Base-by-base conservation (phyloP, 2,113 vertebrate species). In the Perccottus glenii region DNA sequence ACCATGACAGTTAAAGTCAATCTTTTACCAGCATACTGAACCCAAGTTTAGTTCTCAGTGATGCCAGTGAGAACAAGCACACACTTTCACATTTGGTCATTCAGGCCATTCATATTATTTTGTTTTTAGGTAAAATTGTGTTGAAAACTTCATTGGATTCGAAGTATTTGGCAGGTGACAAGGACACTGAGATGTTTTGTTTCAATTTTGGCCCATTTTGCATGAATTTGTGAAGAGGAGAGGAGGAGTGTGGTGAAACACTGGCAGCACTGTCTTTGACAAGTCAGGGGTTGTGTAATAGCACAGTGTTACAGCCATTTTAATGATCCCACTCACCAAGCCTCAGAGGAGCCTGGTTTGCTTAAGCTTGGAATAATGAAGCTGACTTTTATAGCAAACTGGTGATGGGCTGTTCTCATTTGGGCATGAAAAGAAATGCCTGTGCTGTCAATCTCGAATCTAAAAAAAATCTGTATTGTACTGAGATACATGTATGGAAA, bases 341-440 rank as follows among this genome's bases (percentile, higher is more conserved):
- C 79, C 85, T 78, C 84, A 78, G 77, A 86, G 87, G 84, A 87
- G 74, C 57, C 9, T 70, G 71, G 77, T 86, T 85, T 71, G 78
- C 80, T 74, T 85, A 82, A 87, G 76, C 78, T 79, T 38, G 12
- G 76, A 80, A 87, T 86, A 89, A 89, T 83, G 85, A 87, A 87
- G 79, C 74, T 44, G 69, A 72, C 75, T 86, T 84, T 87, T 82
- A 83, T 82, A 80, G 85, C 56, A 11, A 9, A 40, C 75, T 15
- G 69, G 63, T 71, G 74, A 82, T 57, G 70, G 69, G 75, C 74
- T 40, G 48, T 60, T 80, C 75, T 85, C 67, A 48, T 74, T 80
- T 80, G 43, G 78, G 81, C 71, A 60, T 45, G 60, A 59, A 75
- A 68, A 68, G 67, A 73, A 75, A 75, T 67, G 44, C 52, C 59